Conservation (phyloP, 2,797 vertebrate genomes). For the Lutjanus campechanus region DNA sequence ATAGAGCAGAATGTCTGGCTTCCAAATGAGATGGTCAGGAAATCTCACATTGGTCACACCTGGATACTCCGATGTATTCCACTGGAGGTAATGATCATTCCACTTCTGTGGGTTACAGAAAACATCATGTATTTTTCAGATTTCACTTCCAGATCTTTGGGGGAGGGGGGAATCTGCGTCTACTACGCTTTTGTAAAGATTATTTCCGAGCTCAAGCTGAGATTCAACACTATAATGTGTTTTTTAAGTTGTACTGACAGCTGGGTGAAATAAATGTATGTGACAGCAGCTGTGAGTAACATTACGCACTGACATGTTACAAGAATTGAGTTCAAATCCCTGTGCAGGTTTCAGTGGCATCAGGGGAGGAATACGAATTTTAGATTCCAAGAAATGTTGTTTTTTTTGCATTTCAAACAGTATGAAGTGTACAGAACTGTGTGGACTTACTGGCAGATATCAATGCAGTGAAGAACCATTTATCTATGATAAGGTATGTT, state of each 20-base stretch:
- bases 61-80: slow-evolving; percentile 91
- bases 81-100: slow-evolving; percentile 92
- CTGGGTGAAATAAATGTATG: slow-evolving; percentile 11
- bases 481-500: too few species aligned
- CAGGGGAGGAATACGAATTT: not conserved
- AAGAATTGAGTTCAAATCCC: slow-evolving; percentile 8
- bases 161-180: not conserved
- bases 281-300: slow-evolving; percentile 6
- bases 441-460: too few species aligned
- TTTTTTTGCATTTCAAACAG: not conserved
- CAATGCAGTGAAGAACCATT: too few species aligned
- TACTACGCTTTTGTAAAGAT: not conserved
- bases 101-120: slow-evolving; percentile 86
- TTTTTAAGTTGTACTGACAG: slow-evolving; percentile 3
- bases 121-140: slow-evolving; percentile 14
- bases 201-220: not conserved
- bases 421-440: too few species aligned
- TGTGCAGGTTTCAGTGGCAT: slow-evolving; percentile 5
- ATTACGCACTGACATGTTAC: slow-evolving; percentile 7
- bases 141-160: slow-evolving; percentile 2
- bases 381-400: not conserved
- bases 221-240: not conserved
- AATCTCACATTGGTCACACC: slow-evolving; percentile 93
- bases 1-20: slow-evolving; percentile 96
- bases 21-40: slow-evolving; percentile 94